Base-by-base conservation (phyloP, 2,797 vertebrate genomes). In the Astyanax mexicanus region DNA sequence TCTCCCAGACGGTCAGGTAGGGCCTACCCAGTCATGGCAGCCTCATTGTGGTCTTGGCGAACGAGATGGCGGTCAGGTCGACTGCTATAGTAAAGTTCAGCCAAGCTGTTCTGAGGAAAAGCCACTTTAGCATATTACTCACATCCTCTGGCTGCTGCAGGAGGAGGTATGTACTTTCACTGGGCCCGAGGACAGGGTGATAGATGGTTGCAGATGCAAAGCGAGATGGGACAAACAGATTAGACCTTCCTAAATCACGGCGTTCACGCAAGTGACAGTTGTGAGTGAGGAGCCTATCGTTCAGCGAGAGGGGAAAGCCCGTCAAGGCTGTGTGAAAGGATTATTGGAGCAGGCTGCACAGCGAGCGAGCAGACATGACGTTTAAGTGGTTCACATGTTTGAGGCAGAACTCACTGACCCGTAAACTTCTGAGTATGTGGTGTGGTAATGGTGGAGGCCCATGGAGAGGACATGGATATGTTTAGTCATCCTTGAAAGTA, bases 81-180 rank as follows among this genome's bases (percentile, higher is more conserved):
- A 77, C 67, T 74, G 71, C 68, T 69, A 40, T 32, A 27, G 3
- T 42, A 57, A 80, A 68, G 81, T 82, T 82, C 78, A 82, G 77
- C 74, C 81, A 83, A 77, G 75, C 72, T 42, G 32, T 77, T 77
- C 68, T 62, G 42, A 68, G 71, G 55, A 79, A 68, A 68, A 68
- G 61, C 61, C 77, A 64, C 29, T 69, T 73, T 54, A 69, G 47
- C 37, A 25, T 65, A 73, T 78, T 74, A 79, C 65, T 79, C 70
- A 57, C 57, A 74, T 79, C 71, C 65, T 74, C 57, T 79, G 57
- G 71, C 8, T 37, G 29, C 68, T 52, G 44, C 55, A 54, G 47
- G 64, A 32, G 42, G 17, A 51, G 64, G 45, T 68, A 37, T 51
- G 45, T 51, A 68, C 29, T 51, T 51, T 37, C n/a, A 27, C 64